These are phyloP conservation scores for Babylonia areolata DNA, from an alignment of 1,140 invertebrate genomes.

Conservation along the genomic window DNA sequence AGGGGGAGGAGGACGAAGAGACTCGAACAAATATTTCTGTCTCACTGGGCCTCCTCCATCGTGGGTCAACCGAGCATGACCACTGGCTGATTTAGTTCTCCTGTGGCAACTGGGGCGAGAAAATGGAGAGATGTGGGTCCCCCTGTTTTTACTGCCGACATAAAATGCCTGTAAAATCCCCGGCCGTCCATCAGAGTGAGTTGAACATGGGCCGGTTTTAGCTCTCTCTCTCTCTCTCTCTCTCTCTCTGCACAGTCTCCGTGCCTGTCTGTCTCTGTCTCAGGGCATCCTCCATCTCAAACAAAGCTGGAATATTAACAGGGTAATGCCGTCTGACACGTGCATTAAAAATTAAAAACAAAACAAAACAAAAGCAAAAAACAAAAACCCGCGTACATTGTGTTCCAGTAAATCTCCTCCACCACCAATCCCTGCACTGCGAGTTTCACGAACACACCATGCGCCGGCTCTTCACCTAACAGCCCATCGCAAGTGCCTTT, in stretches of 20 bases:
- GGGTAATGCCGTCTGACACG: background rate
- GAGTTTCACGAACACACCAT: too few species aligned
- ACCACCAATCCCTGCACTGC: too few species aligned
- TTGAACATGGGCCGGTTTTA: background rate
- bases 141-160: conserved; percentile 10
- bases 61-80: background rate
- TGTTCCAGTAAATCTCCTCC: too few species aligned
- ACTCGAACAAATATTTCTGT: too few species aligned
- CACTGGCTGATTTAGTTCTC: background rate
- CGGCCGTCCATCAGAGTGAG: background rate
- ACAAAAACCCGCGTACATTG: too few species aligned
- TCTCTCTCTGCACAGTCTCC: conserved; percentile 20
- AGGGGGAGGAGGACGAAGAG: too few species aligned
- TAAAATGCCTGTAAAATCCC: background rate
- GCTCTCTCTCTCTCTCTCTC: conserved; percentile 9
- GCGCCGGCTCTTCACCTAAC: too few species aligned
- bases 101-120: conserved; percentile 8
- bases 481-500: too few species aligned
- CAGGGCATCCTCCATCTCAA: too few species aligned
- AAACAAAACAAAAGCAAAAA: too few species aligned
- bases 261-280: background rate
- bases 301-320: too few species aligned
- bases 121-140: background rate
- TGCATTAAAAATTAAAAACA: too few species aligned
- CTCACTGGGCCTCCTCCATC: background rate